Base-by-base conservation (phyloP, 2,113 vertebrate species). In the Mirza zaza region DNA sequence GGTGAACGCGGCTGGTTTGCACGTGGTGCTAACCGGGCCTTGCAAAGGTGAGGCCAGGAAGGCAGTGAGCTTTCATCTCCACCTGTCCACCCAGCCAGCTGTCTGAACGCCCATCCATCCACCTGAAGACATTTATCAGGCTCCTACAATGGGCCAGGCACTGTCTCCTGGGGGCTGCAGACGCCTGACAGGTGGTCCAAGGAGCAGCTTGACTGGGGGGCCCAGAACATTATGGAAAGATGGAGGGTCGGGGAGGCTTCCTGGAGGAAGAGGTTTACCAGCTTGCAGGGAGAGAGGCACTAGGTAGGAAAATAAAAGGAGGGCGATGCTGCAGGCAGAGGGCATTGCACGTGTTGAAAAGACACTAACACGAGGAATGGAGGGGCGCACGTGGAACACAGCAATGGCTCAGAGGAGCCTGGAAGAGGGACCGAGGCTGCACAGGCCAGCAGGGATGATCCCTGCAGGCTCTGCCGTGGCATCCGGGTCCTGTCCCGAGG, bases 321-420 rank as follows among this genome's bases (percentile, higher is more conserved):
- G 15, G 76, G n/a, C 2, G 23, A 70, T 12, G 8, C n/a, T 39
- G 13, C 25, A 15, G 50, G 23, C 23, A 25, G 21, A 88, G 25
- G 14, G 23, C 18, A 1, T 27, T n/a, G 2, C 20, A 13, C 0
- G 1, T 18, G 1, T 32, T 32, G 6, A 55, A 36, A 57, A 63
- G 52, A 71, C 7, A 9, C 45, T 2, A 14, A 25, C 39, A 21
- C 5, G 1, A 45, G 23, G 11, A 42, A 57, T 25, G 23, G 34
- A 39, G 12, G 2, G 3, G 27, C 27, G 15, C 27, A 3, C 36
- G 65, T 27, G 27, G 59, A 50, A 68, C 34, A 18, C 23, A 55
- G 15, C 27, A 32, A 17, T 2, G 18, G 23, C 21, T 61, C 42
- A 23, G 68, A 50, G 23, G 10, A 17, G 14, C 21, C 1, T 6